phyloP scores from a whole-genome alignment of 2,888 invertebrate species.

The Tetragnatha montana region DNA sequence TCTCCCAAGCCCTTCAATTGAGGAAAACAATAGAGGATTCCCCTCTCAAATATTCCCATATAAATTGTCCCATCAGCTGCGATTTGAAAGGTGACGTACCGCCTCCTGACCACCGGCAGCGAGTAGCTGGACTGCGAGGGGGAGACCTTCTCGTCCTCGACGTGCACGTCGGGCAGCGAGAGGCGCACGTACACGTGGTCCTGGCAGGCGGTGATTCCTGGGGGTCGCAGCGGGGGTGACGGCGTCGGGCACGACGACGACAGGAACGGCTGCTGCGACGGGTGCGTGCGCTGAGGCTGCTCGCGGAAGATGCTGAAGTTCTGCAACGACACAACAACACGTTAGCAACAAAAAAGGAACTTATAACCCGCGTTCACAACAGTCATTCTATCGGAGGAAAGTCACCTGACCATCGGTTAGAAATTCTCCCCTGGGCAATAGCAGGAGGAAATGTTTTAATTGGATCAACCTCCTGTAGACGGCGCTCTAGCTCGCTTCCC shows the following conservation, averaged over 20 bases:
- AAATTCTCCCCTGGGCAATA: no score
- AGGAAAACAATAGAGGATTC: no score
- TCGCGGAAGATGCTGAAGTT: slow-evolving; percentile 71
- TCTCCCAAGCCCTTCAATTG: no score
- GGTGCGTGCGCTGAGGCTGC: slow-evolving; percentile 65
- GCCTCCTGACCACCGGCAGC: slow-evolving; percentile 61
- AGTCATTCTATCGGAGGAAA: no score
- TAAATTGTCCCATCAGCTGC: no score
- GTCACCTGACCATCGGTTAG: no score
- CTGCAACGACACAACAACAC: slow-evolving; percentile 27
- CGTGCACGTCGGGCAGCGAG: slow-evolving; percentile 69
- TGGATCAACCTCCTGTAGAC: no score
- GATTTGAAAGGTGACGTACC: neutral
- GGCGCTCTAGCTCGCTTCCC: no score
- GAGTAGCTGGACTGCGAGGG: slow-evolving; percentile 70
- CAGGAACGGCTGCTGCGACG: slow-evolving; percentile 20
- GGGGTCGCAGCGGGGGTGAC: slow-evolving; percentile 33
- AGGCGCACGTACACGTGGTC: slow-evolving; percentile 68
- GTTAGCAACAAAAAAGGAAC: neutral
- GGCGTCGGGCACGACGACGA: slow-evolving; percentile 51
- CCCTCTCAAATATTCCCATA: no score
- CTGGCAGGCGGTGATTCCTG: slow-evolving; percentile 33
- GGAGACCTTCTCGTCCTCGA: slow-evolving; percentile 67
- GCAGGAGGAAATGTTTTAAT: no score
- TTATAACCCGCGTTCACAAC: no score